Percentiles rank a stretch among this genome's conserved stretches.
These are phyloP conservation scores for Isurus oxyrinchus DNA, from an alignment of 2,113 vertebrate genomes.

Conservation along the genomic window DNA sequence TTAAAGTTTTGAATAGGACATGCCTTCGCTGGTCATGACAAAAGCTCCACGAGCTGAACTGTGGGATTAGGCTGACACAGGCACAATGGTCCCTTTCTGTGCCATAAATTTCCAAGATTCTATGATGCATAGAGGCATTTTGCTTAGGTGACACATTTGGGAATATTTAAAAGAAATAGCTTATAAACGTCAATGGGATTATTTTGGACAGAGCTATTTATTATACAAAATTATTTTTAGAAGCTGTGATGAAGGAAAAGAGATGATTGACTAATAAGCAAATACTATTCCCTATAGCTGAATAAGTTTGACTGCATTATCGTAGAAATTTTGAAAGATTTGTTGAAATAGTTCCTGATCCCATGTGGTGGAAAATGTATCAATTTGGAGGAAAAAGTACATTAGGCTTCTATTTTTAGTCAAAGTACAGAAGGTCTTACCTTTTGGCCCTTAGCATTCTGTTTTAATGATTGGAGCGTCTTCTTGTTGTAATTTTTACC, in stretches of 20 bases:
- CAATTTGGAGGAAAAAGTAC: not conserved
- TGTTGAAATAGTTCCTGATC: not conserved
- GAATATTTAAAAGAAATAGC: not conserved
- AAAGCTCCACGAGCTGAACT: too few relatives aligned
- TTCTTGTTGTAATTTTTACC: conserved; percentile 92
- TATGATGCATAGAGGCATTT: not conserved
- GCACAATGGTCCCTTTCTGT: too few relatives aligned
- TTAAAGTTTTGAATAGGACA: too few relatives aligned
- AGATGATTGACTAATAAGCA: not conserved
- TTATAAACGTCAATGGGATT: not conserved
- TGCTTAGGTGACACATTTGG: not conserved
- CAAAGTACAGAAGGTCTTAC: conserved; percentile 54
- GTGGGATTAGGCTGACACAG: too few relatives aligned
- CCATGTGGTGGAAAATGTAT: not conserved
- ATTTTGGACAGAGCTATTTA: not conserved
- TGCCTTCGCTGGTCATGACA: too few relatives aligned
- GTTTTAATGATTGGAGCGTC: conserved; percentile 83
- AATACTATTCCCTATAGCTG: not conserved
- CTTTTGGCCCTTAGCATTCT: conserved; percentile 76
- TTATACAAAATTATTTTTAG: not conserved
- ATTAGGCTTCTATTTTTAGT: not conserved
- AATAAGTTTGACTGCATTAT: not conserved
- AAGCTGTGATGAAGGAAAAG: not conserved
- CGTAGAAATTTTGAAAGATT: not conserved
- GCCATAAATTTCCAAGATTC: too few relatives aligned